Evolutionary conservation across 2,113 vertebrate genomes (phyloP), one percentile per base, ranked within the genome.

Genomic region (Oryzias javanicus): DNA sequence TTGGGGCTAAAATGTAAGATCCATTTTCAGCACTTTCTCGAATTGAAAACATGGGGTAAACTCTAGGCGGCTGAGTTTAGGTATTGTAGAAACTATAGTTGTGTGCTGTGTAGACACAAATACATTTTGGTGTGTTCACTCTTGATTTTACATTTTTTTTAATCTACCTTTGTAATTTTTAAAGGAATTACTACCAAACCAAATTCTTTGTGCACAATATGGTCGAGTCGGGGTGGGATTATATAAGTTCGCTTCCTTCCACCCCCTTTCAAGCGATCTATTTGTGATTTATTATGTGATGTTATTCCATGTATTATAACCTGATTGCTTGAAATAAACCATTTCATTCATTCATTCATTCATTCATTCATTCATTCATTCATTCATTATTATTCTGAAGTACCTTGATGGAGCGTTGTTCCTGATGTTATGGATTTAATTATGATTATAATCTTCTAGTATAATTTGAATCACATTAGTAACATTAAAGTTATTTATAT

Each of bases 1-100:
- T 44, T 27, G 16, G 57, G 56, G 13, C 64, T 47, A 19, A 50
- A 72, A 89, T 89, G 88, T 86, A 74, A 63, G 53, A 85, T 72
- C 74, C 81, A 79, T 82, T 87, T 86, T 85, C 87, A 86, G 73
- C 59, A 56, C 50, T 64, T 76, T 78, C 72, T 77, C 82, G 86
- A 74, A 86, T 87, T 87, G 78, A 79, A 83, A 86, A 83, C 83
- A 86, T 76, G 64, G 74, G 67, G 55, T 79, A 81, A 82, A 84
- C 25, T 5, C 1, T 4, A 27, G 25, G 5, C 6, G 1, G 77
- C 85, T 55, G 13, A 60, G 66, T 55, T 60, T 2, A 14, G 60
- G 47, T 41, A 49, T 48, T 42, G 45, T 12, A 55, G 51, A 60
- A 74, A 79, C 79, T 51, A 71, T 76, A 72, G 70, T 79, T 65